phyloP scores from a whole-genome alignment of 2,888 invertebrate genomes.

The Petrophora chlorosata region DNA sequence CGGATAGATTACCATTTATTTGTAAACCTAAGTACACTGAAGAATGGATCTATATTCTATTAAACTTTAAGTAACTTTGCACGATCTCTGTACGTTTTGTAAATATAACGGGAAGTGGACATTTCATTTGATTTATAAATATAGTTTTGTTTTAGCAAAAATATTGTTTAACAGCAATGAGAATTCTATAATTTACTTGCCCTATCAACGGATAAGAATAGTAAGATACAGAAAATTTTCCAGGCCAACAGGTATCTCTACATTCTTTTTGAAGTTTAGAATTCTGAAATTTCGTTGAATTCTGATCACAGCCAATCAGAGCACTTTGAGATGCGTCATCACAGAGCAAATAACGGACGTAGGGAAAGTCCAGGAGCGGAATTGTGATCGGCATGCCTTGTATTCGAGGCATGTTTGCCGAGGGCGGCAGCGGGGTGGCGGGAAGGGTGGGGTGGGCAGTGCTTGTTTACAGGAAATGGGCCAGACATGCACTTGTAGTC shows the following conservation, averaged over 20 bases:
- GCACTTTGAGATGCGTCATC: constrained; percentile 32
- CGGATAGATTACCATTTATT: no score
- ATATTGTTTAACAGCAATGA: no score
- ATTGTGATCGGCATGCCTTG: constrained; percentile 38
- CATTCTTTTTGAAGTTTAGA: neutral
- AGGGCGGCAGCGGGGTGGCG: constrained; percentile 3
- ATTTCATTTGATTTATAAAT: no score
- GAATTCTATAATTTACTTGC: no score
- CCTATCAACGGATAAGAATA: no score
- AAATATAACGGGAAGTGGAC: no score
- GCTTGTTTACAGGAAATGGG: constrained; percentile 38
- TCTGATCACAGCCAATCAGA: constrained; percentile 28
- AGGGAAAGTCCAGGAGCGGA: constrained; percentile 31
- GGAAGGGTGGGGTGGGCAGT: constrained; percentile 1
- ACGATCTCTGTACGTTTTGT: no score
- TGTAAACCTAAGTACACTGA: no score
- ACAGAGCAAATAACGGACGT: constrained; percentile 34
- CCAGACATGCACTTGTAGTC: constrained; percentile 35
- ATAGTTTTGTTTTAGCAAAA: no score
- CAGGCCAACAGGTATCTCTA: neutral
- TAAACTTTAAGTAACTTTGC: no score
- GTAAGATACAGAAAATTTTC: no score
- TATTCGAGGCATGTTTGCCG: constrained; percentile 40
- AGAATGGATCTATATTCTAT: no score
- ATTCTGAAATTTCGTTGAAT: constrained; percentile 6